phyloP scores from a whole-genome alignment of 2,888 invertebrate species.

The Mythimna pallens region DNA sequence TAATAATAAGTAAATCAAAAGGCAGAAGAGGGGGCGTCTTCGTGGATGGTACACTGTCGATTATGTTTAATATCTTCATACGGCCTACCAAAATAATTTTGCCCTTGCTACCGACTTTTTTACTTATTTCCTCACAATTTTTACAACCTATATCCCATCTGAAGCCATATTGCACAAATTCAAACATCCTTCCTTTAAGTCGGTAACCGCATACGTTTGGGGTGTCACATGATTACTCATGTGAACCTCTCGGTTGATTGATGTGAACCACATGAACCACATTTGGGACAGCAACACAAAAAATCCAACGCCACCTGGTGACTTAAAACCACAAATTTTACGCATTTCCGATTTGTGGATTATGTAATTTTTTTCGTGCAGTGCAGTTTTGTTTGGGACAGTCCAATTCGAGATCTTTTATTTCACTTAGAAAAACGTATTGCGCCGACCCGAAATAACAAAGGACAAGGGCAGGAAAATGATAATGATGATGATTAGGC shows the following conservation, averaged over 20 bases:
- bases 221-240: conserved; percentile 52
- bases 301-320: conserved; percentile 78
- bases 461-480: too few species aligned
- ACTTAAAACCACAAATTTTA: conserved; percentile 69
- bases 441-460: too few species aligned
- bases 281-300: conserved; percentile 76
- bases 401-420: too few species aligned
- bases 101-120: not conserved
- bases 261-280: conserved; percentile 85
- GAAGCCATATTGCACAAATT: conserved; percentile 54
- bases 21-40: too few species aligned
- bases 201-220: conserved; percentile 46
- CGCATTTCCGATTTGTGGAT: conserved; percentile 75
- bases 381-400: not conserved
- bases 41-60: too few species aligned
- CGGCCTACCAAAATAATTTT: not conserved
- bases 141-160: not conserved
- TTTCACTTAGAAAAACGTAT: too few species aligned
- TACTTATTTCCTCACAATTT: not conserved
- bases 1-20: too few species aligned
- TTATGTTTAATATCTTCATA: too few species aligned
- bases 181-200: conserved; percentile 56
- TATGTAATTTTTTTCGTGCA: conserved; percentile 30
- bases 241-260: conserved; percentile 74
- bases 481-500: too few species aligned